phyloP scores from a whole-genome alignment of 2,888 invertebrate genomes.

The Drosophila villosipedis region DNA sequence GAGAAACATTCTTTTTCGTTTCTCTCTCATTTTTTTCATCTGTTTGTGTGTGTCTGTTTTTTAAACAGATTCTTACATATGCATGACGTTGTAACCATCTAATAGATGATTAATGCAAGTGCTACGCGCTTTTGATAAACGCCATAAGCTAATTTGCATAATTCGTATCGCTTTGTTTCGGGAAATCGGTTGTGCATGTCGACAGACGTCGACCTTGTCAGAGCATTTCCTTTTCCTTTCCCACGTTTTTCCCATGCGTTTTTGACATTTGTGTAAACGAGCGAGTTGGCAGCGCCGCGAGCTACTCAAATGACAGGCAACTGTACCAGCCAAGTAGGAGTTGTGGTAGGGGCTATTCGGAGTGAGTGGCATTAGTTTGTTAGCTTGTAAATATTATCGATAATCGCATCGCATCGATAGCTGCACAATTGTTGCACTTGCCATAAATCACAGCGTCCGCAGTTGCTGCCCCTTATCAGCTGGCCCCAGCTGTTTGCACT shows the following conservation, averaged over 20 bases:
- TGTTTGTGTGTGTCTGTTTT: conserved; percentile 2
- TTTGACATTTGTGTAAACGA: background rate
- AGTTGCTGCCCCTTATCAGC: conserved; percentile 36
- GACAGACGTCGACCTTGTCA: conserved; percentile 56
- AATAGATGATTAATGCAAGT: conserved; percentile 72
- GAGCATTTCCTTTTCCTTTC: conserved; percentile 25
- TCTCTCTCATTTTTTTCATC: conserved; percentile 22
- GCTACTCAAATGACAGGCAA: background rate
- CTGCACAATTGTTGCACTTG: conserved; percentile 58
- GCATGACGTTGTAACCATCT: conserved; percentile 59
- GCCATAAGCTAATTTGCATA: conserved; percentile 68
- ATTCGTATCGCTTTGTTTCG: conserved; percentile 52
- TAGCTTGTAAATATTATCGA: conserved; percentile 49
- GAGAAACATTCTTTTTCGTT: conserved; percentile 24
- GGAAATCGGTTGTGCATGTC: conserved; percentile 23
- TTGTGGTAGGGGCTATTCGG: background rate
- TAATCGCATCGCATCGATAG: conserved; percentile 55
- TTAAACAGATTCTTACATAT: conserved; percentile 69
- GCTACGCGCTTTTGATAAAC: conserved; percentile 70
- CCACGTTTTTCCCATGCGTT: conserved; percentile 28
- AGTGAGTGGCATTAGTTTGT: conserved; percentile 11
- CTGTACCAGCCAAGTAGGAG: conserved; percentile 16
- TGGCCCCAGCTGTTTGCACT: conserved; percentile 44
- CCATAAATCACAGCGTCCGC: conserved; percentile 66
- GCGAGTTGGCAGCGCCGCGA: background rate